These are phyloP conservation scores for Hephaestus fuliginosus DNA, from an alignment of 2,797 vertebrate species.

Conservation along the genomic window DNA sequence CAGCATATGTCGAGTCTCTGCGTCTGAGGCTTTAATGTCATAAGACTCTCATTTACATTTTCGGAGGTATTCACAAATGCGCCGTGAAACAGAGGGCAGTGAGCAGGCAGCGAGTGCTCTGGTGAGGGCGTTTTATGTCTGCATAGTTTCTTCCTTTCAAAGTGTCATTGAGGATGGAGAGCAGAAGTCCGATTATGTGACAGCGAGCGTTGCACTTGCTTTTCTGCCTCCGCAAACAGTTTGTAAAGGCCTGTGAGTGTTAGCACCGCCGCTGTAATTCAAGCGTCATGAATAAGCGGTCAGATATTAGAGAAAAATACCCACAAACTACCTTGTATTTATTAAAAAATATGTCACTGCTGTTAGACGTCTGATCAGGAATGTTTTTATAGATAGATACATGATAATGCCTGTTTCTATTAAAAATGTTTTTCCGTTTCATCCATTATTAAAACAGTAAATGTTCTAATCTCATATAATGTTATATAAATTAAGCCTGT, in stretches of 20 bases:
- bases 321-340: neutral
- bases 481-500: neutral
- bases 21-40: conserved; percentile 68
- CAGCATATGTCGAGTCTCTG: conserved; percentile 75
- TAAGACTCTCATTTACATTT: conserved; percentile 69
- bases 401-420: neutral
- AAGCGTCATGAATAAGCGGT: neutral
- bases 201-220: neutral
- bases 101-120: conserved; percentile 45
- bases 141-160: conserved; percentile 46
- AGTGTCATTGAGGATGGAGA: conserved; percentile 62
- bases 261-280: neutral
- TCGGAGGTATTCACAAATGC: conserved; percentile 68
- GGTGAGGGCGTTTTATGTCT: conserved; percentile 46
- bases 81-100: conserved; percentile 62
- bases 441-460: neutral
- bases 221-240: conserved; percentile 31
- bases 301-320: neutral
- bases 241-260: conserved; percentile 3
- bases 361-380: conserved; percentile 22
- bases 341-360: no score
- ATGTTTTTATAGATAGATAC: neutral
- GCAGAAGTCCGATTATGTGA: conserved; percentile 19
- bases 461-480: neutral
- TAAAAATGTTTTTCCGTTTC: conserved; percentile 19